Evolutionary conservation across 1,140 invertebrate species (phyloP), one percentile per base, ranked within the genome.

Genomic region (Teleopsis dalmanni): DNA sequence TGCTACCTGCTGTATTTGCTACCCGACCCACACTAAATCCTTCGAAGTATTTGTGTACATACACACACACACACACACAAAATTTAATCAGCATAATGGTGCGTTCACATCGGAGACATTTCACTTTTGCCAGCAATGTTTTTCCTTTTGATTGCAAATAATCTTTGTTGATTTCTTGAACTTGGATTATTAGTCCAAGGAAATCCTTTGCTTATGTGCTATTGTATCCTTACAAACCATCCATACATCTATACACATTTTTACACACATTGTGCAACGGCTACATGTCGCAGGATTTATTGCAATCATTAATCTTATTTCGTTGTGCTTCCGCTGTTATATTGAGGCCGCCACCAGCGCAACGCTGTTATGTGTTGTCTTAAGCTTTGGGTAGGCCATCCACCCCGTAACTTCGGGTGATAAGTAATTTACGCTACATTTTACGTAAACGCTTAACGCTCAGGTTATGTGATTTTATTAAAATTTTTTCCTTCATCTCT

Each of bases 271-370:
- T 18, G 19, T 43, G 8, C n/a, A 42, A 4, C 41, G 18, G 10
- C 41, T 43, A 16, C 33, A 41, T 62, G 61, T 59, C 61, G 53
- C 58, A 59, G 64, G 64, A 67, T 67, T 67, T 67, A 67, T 67
- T 62, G 64, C 64, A 67, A 67, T 60, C 64, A 67, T 67, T 67
- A 67, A 67, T 67, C 64, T 67, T 67, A 52, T 66, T 66, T 52
- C 40, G 45, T 27, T 48, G 25, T 43, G 45, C 45, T 46, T 51
- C 19, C 34, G 22, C 31, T 41, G 44, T 25, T 19, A 33, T 21
- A 33, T 33, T 23, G 34, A 53, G 48, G 48, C 42, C 46, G 16
- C 38, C 45, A 47, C n/a, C n/a, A n/a, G n/a, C n/a, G n/a, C n/a
- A n/a, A n/a, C n/a, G n/a, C n/a, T n/a, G n/a, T n/a, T n/a, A n/a